These are phyloP conservation scores for Parascotia fuliginaria DNA, from an alignment of 2,888 invertebrate genomes.

Conservation along the genomic window DNA sequence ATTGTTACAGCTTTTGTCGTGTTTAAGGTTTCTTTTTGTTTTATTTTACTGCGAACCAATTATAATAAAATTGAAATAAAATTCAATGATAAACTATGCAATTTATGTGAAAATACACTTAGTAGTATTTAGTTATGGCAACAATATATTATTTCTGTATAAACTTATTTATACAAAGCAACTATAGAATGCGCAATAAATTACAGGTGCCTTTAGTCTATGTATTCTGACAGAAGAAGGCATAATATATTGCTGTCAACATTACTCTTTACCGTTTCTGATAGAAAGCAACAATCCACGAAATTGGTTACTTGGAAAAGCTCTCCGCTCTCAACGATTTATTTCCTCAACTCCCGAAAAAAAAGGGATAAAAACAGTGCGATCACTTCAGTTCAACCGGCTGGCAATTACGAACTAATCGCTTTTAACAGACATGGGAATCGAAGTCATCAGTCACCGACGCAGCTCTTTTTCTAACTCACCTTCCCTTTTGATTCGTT, in stretches of 20 bases:
- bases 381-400: conserved; percentile 30
- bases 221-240: conserved; percentile 11
- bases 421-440: conserved; percentile 65
- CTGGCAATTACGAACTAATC: conserved; percentile 51
- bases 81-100: neutral
- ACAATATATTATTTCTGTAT: conserved; percentile 20
- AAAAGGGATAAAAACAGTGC: conserved; percentile 33
- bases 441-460: conserved; percentile 57
- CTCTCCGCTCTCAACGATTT: conserved; percentile 34
- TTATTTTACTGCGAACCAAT: conserved; percentile 14
- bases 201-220: conserved; percentile 15
- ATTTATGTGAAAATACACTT: conserved; percentile 14
- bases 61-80: conserved; percentile 14
- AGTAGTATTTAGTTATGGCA: conserved; percentile 10
- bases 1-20: conserved; percentile 46
- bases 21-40: conserved; percentile 27
- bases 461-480: conserved; percentile 56
- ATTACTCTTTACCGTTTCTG: conserved; percentile 10
- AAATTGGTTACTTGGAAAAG: conserved; percentile 30
- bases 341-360: conserved; percentile 30
- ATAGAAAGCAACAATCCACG: conserved; percentile 27
- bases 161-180: conserved; percentile 15
- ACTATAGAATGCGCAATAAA: neutral
- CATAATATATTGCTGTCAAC: conserved; percentile 15
- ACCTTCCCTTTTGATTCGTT: conserved; percentile 59